Percentiles rank a stretch among this genome's conserved stretches.
Conservation (phyloP, 2,797 vertebrate species). For the Anguilla marmorata region DNA sequence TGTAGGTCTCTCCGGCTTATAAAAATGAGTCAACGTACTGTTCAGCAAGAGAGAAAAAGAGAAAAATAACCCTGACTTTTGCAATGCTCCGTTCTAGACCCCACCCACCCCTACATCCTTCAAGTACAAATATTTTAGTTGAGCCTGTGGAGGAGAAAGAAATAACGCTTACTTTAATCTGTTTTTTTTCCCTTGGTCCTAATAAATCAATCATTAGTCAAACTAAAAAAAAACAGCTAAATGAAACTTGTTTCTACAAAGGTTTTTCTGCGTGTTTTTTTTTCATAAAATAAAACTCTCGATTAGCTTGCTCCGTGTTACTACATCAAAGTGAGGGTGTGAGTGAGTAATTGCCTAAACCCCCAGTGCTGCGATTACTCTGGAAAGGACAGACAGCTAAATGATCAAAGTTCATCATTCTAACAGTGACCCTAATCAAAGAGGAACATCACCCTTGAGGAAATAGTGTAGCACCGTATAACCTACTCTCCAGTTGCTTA, state of each 20-base stretch:
- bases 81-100: not conserved
- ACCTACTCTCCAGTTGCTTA: no score
- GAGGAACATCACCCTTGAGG: no score
- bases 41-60: not conserved
- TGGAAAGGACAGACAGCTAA: no score
- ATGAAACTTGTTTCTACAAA: not conserved
- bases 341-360: no score
- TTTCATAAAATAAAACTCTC: no score
- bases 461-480: no score
- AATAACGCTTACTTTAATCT: not conserved
- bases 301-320: no score
- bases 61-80: not conserved
- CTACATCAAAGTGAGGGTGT: no score
- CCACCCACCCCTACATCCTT: not conserved
- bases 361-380: no score
- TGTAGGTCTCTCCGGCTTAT: not conserved
- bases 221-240: not conserved
- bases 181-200: not conserved
- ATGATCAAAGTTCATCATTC: no score
- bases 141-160: conserved; percentile 3
- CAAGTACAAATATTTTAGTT: conserved; percentile 18
- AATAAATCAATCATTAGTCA: conserved; percentile 16
- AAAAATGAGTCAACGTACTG: not conserved
- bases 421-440: no score
- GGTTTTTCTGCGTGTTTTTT: not conserved